Evolutionary conservation across 2,113 vertebrate species (phyloP).

Genomic region (Phalacrocorax pelagicus): DNA sequence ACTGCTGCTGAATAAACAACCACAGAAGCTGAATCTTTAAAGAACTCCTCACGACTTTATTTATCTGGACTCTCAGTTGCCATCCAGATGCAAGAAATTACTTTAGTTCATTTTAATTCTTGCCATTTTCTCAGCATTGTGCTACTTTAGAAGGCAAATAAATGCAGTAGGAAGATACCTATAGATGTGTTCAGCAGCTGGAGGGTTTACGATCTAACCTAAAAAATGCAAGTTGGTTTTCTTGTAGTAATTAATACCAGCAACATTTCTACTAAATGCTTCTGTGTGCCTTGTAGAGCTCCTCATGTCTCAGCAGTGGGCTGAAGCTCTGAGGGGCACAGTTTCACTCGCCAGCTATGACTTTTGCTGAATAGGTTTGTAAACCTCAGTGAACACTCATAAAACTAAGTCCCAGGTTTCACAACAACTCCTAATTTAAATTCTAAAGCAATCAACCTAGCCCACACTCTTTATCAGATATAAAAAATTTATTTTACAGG

Average conservation of each 20-base stretch:
- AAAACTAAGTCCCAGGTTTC: constrained; percentile 41
- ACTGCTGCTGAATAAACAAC: constrained; percentile 24
- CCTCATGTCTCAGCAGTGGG: constrained; percentile 49
- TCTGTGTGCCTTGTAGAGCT: constrained; percentile 30
- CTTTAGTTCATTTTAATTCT: constrained; percentile 49
- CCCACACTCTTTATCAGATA: neutral
- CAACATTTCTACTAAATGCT: constrained; percentile 56
- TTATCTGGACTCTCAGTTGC: constrained; percentile 56
- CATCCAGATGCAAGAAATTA: constrained; percentile 45
- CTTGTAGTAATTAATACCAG: constrained; percentile 68
- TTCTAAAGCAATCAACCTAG: neutral
- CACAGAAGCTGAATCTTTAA: neutral
- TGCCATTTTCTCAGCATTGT: constrained; percentile 50
- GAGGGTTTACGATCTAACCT: constrained; percentile 55
- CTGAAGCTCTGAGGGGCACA: constrained; percentile 43
- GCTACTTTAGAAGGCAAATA: constrained; percentile 36
- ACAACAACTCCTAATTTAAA: neutral
- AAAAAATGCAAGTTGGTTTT: constrained; percentile 63
- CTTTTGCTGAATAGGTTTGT: constrained; percentile 40
- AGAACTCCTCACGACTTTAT: constrained; percentile 1
- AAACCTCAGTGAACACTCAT: constrained; percentile 23
- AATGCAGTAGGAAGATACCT: constrained; percentile 47
- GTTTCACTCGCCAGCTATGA: constrained; percentile 19
- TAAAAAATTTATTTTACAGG: neutral
- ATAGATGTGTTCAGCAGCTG: constrained; percentile 60